Evolutionary conservation across 2,113 vertebrate genomes (phyloP).

Genomic region (Hucho hucho): DNA sequence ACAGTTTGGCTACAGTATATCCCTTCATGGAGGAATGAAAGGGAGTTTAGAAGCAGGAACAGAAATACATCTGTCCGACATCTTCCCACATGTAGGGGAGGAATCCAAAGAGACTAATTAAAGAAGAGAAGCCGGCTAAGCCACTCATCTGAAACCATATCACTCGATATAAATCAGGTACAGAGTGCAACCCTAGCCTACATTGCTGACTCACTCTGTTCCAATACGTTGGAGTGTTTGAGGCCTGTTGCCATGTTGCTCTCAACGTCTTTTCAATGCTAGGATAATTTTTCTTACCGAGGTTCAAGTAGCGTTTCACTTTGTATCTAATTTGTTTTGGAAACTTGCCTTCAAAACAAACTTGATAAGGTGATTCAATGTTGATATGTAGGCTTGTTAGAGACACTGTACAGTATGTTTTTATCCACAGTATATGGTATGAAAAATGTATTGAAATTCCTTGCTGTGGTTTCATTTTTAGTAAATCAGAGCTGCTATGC

Average conservation of each 20-base stretch:
- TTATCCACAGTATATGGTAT: too few relatives aligned
- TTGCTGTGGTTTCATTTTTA: neutral
- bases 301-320: neutral
- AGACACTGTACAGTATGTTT: too few relatives aligned
- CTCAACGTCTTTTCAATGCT: neutral
- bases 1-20: neutral
- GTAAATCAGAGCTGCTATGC: neutral
- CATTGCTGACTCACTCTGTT: neutral
- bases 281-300: neutral
- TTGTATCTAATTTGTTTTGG: neutral
- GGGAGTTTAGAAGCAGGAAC: slow-evolving; percentile 29
- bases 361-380: too few relatives aligned
- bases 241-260: neutral
- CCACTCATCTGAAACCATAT: slow-evolving; percentile 33
- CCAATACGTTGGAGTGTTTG: neutral
- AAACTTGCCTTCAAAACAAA: too few relatives aligned
- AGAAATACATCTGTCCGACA: slow-evolving; percentile 50
- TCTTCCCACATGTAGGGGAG: slow-evolving; percentile 45
- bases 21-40: neutral
- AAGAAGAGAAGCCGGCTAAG: slow-evolving; percentile 27
- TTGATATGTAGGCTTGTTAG: too few relatives aligned
- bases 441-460: too few relatives aligned
- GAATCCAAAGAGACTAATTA: slow-evolving; percentile 58
- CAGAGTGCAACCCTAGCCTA: slow-evolving; percentile 9
- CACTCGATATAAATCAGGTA: slow-evolving; percentile 36